Evolutionary conservation across 1,140 invertebrate species (phyloP).

Genomic region (Drosophila teissieri): DNA sequence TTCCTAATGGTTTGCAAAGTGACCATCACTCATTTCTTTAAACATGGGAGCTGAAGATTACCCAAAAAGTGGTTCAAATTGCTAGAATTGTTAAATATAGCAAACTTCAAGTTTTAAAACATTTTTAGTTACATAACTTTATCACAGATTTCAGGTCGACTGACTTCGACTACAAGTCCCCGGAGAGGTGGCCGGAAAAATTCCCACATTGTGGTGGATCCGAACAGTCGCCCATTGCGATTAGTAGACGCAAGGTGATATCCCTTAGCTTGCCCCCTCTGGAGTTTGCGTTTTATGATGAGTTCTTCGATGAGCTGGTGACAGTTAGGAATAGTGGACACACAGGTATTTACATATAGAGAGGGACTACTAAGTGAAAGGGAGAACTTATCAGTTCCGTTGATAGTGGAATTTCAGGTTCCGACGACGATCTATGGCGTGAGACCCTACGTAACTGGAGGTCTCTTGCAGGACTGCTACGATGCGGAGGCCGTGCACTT

Average conservation of each 20-base stretch:
- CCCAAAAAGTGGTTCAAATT: neutral
- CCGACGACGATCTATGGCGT: slow-evolving; percentile 51
- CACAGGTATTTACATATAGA: slow-evolving; percentile 31
- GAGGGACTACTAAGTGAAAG: no score
- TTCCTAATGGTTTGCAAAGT: slow-evolving; percentile 15
- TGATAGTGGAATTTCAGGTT: slow-evolving; percentile 53
- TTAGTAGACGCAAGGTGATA: slow-evolving; percentile 45
- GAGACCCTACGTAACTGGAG: slow-evolving; percentile 57
- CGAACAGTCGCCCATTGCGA: slow-evolving; percentile 60
- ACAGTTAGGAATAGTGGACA: slow-evolving; percentile 63
- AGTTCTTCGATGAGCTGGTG: slow-evolving; percentile 52
- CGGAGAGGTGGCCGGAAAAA: slow-evolving; percentile 38
- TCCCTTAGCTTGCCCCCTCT: slow-evolving; percentile 53
- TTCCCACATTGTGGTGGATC: slow-evolving; percentile 49
- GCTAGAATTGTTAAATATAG: no score
- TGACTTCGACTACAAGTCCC: slow-evolving; percentile 54
- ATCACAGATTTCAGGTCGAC: slow-evolving; percentile 45
- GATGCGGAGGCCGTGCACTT: slow-evolving; percentile 85
- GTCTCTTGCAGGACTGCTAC: slow-evolving; percentile 76
- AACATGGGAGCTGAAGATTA: neutral
- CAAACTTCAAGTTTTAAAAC: neutral
- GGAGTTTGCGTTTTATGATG: slow-evolving; percentile 52
- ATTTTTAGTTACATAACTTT: no score
- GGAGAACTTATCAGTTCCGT: neutral
- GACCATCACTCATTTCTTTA: neutral